Conservation (phyloP, 2,797 vertebrate species). For the Coregonus ussuriensis region DNA sequence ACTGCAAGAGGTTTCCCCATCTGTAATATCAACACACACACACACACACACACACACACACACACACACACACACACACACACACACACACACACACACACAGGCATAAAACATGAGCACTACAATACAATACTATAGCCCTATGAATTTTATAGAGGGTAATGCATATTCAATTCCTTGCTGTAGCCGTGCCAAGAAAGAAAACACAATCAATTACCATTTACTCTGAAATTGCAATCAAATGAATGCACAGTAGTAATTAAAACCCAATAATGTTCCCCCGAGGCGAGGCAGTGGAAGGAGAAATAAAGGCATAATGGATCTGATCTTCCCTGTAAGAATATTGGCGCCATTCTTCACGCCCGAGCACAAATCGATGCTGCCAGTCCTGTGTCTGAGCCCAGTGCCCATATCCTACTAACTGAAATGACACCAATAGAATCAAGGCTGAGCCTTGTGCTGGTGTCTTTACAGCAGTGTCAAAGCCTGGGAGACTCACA, state of each 20-base stretch:
- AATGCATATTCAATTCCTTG: conserved; percentile 33
- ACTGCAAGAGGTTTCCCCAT: conserved; percentile 12
- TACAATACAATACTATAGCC: not conserved
- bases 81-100: conserved; percentile 19
- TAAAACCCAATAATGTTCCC: conserved; percentile 40
- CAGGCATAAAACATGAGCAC: conserved; percentile 19
- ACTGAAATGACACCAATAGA: conserved; percentile 54
- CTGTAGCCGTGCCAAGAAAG: conserved; percentile 28
- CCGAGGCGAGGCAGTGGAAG: conserved; percentile 39
- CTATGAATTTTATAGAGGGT: conserved; percentile 20
- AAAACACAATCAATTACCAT: conserved; percentile 51
- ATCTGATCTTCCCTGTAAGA: conserved; percentile 43
- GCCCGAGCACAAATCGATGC: conserved; percentile 44
- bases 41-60: conserved; percentile 15
- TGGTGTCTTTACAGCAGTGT: conserved; percentile 33
- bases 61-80: conserved; percentile 17
- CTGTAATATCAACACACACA: conserved; percentile 14
- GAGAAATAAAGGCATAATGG: conserved; percentile 46
- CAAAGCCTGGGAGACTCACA: conserved; percentile 29
- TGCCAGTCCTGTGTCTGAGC: conserved; percentile 24
- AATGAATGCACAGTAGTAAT: conserved; percentile 40
- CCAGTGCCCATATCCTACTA: conserved; percentile 33
- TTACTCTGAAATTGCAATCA: conserved; percentile 26
- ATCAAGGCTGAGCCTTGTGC: conserved; percentile 23
- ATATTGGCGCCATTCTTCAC: conserved; percentile 41